Conservation (phyloP, 2,888 invertebrate genomes). For the Anagyrus pseudococci region DNA sequence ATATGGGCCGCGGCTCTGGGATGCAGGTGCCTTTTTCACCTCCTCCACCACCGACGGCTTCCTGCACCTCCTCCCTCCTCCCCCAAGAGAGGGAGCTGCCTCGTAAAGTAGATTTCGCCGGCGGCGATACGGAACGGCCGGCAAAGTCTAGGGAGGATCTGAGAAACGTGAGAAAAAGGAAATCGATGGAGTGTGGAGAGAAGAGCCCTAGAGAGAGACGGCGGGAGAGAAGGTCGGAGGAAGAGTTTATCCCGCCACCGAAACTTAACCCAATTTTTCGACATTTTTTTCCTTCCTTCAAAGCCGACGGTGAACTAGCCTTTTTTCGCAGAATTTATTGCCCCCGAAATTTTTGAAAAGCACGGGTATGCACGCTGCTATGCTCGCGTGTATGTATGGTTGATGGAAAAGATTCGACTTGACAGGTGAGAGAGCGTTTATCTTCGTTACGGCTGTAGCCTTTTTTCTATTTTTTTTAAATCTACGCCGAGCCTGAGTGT, state of each 20-base stretch:
- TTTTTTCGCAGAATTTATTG: slow-evolving; percentile 6
- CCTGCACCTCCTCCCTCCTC: not conserved
- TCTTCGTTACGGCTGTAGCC: too few relatives aligned
- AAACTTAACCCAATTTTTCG: slow-evolving; percentile 27
- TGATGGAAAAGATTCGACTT: too few relatives aligned
- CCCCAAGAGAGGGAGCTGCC: not conserved
- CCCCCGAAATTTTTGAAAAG: not conserved
- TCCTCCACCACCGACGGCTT: not conserved
- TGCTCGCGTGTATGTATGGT: too few relatives aligned
- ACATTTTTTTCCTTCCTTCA: too few relatives aligned
- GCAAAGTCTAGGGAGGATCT: slow-evolving; percentile 17
- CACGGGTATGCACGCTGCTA: not conserved
- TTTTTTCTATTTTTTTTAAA: too few relatives aligned
- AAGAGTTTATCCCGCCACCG: slow-evolving; percentile 9
- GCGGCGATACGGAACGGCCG: not conserved
- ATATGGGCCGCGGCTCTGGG: not conserved
- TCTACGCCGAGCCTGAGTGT: too few relatives aligned
- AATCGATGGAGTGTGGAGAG: slow-evolving; percentile 19
- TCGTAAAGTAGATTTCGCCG: not conserved
- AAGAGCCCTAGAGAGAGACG: not conserved
- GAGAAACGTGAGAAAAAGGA: not conserved
- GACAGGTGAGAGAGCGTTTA: too few relatives aligned
- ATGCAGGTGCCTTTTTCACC: not conserved
- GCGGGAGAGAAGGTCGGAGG: not conserved
- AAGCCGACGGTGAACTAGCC: not conserved